Evolutionary conservation across 2,113 vertebrate species (phyloP).

Genomic region (Dinomys branickii): DNA sequence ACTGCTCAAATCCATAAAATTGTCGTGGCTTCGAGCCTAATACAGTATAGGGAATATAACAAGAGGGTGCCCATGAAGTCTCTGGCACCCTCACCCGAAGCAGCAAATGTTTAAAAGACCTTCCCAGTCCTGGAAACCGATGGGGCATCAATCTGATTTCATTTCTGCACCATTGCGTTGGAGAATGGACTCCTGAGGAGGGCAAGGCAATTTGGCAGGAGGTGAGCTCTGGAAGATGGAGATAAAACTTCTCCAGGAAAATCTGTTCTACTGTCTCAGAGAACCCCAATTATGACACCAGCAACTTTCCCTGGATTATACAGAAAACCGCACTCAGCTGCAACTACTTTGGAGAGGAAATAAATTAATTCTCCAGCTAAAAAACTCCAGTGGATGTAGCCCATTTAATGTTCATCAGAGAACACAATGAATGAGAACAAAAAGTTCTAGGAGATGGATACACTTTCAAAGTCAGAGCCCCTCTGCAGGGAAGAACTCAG

Average conservation of each 20-base stretch:
- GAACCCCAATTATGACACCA: not conserved
- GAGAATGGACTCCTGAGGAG: not conserved
- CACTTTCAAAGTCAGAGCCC: not conserved
- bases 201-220: not conserved
- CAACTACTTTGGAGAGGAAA: conserved; percentile 28
- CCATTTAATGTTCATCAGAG: not conserved
- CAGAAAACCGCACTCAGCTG: not conserved
- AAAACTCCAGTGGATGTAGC: not conserved
- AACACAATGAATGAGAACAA: conserved; percentile 4
- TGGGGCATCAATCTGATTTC: not conserved
- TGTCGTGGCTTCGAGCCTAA: not conserved
- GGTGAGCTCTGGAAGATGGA: not conserved
- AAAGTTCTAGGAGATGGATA: not conserved
- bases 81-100: conserved; percentile 16
- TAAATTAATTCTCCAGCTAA: not conserved
- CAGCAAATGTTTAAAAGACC: not conserved
- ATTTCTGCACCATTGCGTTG: not conserved
- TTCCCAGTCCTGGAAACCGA: not conserved
- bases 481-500: not conserved
- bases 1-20: conserved; percentile 2
- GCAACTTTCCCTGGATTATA: not conserved
- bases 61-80: conserved; percentile 28
- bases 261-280: not conserved
- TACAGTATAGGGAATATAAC: not conserved
- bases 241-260: not conserved